These are phyloP conservation scores for Nyctibius grandis DNA, from an alignment of 2,797 vertebrate species.

Conservation along the genomic window DNA sequence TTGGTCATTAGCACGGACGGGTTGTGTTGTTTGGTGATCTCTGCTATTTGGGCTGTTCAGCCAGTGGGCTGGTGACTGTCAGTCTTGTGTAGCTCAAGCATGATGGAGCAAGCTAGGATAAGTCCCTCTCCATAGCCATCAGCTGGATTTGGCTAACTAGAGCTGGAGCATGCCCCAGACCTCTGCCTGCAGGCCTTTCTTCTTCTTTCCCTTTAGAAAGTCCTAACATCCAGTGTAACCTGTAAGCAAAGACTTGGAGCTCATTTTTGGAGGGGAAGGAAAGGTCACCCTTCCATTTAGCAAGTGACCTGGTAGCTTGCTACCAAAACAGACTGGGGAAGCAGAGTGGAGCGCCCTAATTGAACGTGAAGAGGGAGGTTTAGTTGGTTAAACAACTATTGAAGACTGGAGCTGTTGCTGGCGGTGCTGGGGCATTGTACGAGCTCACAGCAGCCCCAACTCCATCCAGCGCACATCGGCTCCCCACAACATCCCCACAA, in stretches of 20 bases:
- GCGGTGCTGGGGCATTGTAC: too few relatives aligned
- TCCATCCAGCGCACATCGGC: background rate
- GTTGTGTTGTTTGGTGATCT: background rate
- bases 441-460: background rate
- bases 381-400: background rate
- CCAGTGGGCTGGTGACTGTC: background rate
- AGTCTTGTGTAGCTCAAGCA: background rate
- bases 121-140: background rate
- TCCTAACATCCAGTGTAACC: background rate
- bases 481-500: background rate
- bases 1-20: accelerated
- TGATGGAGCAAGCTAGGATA: background rate
- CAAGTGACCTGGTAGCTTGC: background rate
- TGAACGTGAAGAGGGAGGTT: background rate
- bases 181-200: background rate
- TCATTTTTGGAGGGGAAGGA: background rate
- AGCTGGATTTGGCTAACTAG: background rate
- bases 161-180: background rate
- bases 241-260: background rate
- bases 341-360: background rate
- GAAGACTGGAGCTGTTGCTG: background rate
- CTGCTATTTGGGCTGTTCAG: background rate
- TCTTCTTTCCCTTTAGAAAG: background rate
- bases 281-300: background rate
- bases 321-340: background rate